A percentile compares a stretch with the other conserved stretches of the same genome.
Conservation (phyloP, 2,888 invertebrate genomes). For the Meliscaeva auricollis region DNA sequence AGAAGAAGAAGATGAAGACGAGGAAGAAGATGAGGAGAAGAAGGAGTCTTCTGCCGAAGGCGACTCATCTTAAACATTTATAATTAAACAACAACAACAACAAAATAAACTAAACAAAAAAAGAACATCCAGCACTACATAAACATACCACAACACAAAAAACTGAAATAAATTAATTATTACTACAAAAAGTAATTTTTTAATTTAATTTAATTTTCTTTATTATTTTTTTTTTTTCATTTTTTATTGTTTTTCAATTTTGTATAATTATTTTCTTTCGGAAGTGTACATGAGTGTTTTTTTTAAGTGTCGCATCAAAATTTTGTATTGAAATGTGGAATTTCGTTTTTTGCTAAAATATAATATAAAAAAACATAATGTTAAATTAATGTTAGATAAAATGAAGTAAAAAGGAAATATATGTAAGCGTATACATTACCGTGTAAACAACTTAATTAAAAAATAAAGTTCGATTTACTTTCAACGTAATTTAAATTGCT, state of each 20-base stretch:
- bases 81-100: no score
- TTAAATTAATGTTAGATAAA: conserved; percentile 68
- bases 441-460: conserved; percentile 60
- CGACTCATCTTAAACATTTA: conserved; percentile 48
- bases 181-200: conserved; percentile 10
- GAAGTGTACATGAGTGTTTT: conserved; percentile 60
- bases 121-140: conserved; percentile 42
- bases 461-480: conserved; percentile 62
- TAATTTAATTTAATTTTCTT: conserved; percentile 24
- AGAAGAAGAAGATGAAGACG: conserved; percentile 46
- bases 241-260: conserved; percentile 13
- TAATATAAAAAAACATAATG: conserved; percentile 37
- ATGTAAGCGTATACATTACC: conserved; percentile 58
- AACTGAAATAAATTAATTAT: conserved; percentile 19
- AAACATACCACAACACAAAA: conserved; percentile 52
- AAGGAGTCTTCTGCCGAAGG: conserved; percentile 56
- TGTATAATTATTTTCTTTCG: conserved; percentile 20
- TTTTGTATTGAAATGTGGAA: conserved; percentile 13
- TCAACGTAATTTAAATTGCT: neutral
- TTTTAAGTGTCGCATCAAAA: conserved; percentile 19
- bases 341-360: conserved; percentile 36
- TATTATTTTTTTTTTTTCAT: conserved; percentile 19
- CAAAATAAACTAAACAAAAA: conserved; percentile 15
- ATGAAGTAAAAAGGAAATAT: conserved; percentile 50
- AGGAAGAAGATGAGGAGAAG: conserved; percentile 52